Base-by-base conservation (phyloP, 2,797 vertebrate species). In the Perdix hodgsoniae region DNA sequence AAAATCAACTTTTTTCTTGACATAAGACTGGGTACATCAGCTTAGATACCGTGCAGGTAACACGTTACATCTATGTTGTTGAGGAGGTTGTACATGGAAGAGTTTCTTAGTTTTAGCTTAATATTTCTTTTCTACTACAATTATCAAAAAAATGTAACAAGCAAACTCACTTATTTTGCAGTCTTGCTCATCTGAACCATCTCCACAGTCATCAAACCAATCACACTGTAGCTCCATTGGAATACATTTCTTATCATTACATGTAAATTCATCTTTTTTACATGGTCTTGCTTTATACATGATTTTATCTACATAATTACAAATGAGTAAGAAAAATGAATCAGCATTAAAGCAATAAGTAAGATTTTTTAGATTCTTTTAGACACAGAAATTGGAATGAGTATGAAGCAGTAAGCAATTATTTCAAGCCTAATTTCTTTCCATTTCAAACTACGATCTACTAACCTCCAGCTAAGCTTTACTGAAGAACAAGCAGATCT, bases 231-330 rank as follows among this genome's bases (percentile, higher is more conserved):
- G 97, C 93, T 98, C 98, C 91, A 98, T 88, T 1, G 99, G 98
- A 81, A 99, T 97, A 83, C 99, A 99, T 45, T 97, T 99, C 67
- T 97, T 98, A 96, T 99, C 99, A 39, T 90, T 97, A 94, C 99
- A 99, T 67, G 98, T 97, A 97, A 99, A 99, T 97, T 99, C 99
- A 7, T 98, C 98, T 94, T 99, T 99, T 88, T 98, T 99, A 93
- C 99, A 99, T 2, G 99, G 99, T 22, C 98, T 98, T 91, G 98
- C 97, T 96, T 98, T 98, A 59, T 97, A 97, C 1, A 97, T 96
- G 66, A 98, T 93, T 83, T 98, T 98, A 96, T 98, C 99, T 99
- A 91, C 6, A 52, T 44, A 91, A 92, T 91, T 60, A 91, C 65
- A 94, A 64, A 74, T 80, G 47, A 86, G 45, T 29, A 44, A 81